Conservation (phyloP, 2,888 invertebrate genomes). For the Acleris emargana region DNA sequence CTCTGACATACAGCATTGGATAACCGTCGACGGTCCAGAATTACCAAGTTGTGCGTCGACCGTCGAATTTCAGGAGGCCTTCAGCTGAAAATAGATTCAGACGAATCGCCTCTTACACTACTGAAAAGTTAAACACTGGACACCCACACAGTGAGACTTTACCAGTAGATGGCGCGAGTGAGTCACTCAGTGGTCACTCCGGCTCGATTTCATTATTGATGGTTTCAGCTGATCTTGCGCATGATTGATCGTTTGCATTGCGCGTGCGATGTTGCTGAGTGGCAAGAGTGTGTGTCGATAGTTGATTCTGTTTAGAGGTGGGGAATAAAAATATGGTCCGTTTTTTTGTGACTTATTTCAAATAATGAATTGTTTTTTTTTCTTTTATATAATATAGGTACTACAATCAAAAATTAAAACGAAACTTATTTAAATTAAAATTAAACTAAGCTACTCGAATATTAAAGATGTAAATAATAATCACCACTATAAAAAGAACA, state of each 20-base stretch:
- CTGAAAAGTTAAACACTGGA: conserved; percentile 76
- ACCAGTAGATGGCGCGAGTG: conserved; percentile 79
- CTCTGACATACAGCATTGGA: conserved; percentile 47
- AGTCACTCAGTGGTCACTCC: conserved; percentile 58
- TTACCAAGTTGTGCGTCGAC: conserved; percentile 58
- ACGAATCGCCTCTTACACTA: conserved; percentile 76
- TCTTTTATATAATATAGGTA: no score
- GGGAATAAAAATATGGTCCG: not conserved
- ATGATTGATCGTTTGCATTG: conserved; percentile 21
- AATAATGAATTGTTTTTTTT: no score
- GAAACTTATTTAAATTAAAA: no score
- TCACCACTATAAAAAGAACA: no score
- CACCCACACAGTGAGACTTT: conserved; percentile 79
- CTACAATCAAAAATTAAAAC: no score
- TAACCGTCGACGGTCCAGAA: conserved; percentile 72
- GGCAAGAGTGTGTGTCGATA: conserved; percentile 7
- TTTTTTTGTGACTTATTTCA: no score
- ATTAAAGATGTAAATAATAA: no score
- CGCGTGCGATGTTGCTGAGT: not conserved
- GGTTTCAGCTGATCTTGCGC: conserved; percentile 26
- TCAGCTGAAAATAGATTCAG: conserved; percentile 75
- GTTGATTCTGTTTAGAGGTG: not conserved
- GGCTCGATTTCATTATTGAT: conserved; percentile 20
- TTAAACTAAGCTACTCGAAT: no score
- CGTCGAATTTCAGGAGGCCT: conserved; percentile 68